Evolutionary conservation across 2,113 vertebrate genomes (phyloP), one percentile per base, ranked within the genome.

Genomic region (Gorilla gorilla): DNA sequence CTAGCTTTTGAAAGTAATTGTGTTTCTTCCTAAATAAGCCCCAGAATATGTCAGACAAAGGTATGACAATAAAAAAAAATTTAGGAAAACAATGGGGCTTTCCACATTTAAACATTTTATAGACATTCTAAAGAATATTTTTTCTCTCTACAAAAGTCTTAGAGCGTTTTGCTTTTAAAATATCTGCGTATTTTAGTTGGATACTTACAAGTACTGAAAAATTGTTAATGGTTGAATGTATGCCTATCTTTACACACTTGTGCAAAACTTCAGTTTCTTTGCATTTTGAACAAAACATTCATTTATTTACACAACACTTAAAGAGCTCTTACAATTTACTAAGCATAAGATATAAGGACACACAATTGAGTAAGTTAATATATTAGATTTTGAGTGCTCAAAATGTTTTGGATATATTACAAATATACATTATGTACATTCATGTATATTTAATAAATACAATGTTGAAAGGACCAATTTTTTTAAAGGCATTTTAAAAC

Each of bases 21-120:
- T 79, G 6, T 27, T 79, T 94, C 13, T 81, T 94, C 38, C 45
- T 80, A 95, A 97, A 89, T 81, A 17, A 97, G 14, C 22, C 9
- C 4, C 5, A 78, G 7, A 85, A 38, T 38, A 55, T 96, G 68
- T 88, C 55, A 96, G 12, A 87, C 70, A 66, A 79, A 78, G 73
- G 12, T 76, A 70, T 80, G 84, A 55, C 8, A 93, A 48, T 12
- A 43, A 50, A 45, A 17, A 57, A 81, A 59, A 40, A 48, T 13
- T 32, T 79, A 52, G 10, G 7, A 3, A 30, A 75, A 76, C 89
- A 25, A 5, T 86, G 23, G 3, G 43, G 3, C 0, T 70, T 9
- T 68, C 55, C 22, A 79, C 2, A 52, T 84, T 88, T 88, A 59
- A 17, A 70, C 50, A 52, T 68, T 84, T 79, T 91, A 76, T 95